Evolutionary conservation across 2,113 vertebrate species (phyloP).

Genomic region (Microcebus tavaratra): DNA sequence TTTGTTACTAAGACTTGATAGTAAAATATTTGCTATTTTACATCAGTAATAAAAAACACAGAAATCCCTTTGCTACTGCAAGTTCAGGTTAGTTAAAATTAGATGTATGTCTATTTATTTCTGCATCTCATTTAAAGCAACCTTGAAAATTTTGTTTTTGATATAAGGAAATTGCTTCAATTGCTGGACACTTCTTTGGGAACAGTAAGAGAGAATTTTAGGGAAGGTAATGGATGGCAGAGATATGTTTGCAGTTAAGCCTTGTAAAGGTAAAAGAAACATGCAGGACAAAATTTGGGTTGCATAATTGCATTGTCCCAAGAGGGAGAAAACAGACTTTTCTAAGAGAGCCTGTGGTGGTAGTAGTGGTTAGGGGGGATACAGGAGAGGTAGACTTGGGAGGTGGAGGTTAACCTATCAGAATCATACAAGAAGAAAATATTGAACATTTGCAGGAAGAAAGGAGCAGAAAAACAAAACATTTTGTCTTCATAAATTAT

Average conservation of each 20-base stretch:
- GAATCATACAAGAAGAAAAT: background rate
- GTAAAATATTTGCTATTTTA: conserved; percentile 20
- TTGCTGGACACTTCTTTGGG: background rate
- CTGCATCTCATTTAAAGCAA: background rate
- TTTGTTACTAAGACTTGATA: background rate
- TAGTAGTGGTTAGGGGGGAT: too few species aligned
- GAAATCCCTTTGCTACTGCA: background rate
- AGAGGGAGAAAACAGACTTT: background rate
- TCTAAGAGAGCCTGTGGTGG: background rate
- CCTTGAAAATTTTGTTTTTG: background rate
- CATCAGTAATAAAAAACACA: background rate
- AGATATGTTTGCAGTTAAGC: background rate
- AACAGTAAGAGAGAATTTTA: background rate
- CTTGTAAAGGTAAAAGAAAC: background rate
- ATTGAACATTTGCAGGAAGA: background rate
- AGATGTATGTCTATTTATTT: background rate
- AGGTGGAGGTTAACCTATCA: background rate
- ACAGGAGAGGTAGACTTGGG: background rate
- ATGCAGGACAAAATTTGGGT: background rate
- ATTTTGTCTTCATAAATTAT: background rate
- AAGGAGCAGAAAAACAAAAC: background rate
- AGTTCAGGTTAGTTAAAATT: background rate
- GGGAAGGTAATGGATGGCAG: background rate
- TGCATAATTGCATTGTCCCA: background rate
- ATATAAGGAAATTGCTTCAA: background rate